phyloP scores from a whole-genome alignment of 1,140 invertebrate genomes.

The Ylistrum balloti region DNA sequence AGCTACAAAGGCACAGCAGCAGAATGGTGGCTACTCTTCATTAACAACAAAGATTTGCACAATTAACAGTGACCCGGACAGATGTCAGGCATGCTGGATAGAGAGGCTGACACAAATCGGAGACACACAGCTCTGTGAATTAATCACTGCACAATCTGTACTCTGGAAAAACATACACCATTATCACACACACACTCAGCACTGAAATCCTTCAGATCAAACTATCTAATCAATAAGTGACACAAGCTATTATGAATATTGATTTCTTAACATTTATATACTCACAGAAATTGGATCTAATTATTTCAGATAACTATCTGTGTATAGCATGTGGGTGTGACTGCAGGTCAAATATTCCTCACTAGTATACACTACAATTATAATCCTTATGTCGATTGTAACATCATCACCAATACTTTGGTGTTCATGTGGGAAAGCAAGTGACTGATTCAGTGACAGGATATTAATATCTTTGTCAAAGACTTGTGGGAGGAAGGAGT shows the following conservation, averaged over 20 bases:
- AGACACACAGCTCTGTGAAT: neutral
- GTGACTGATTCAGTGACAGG: neutral
- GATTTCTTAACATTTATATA: conserved; percentile 30
- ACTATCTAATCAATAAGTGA: conserved; percentile 19
- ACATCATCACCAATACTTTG: neutral
- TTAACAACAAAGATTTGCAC: conserved; percentile 8
- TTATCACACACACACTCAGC: conserved; percentile 37
- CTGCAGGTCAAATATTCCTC: neutral
- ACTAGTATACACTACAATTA: neutral
- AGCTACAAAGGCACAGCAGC: neutral
- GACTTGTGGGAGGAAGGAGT: conserved; percentile 29
- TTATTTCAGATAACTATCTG: conserved; percentile 29
- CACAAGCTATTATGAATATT: conserved; percentile 18
- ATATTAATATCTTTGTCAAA: neutral
- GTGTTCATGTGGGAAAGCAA: neutral
- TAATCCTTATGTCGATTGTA: neutral
- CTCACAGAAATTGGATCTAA: conserved; percentile 34
- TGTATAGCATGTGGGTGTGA: neutral
- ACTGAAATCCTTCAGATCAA: neutral
- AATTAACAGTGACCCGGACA: neutral
- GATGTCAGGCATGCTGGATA: conserved; percentile 22
- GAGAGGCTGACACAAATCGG: neutral
- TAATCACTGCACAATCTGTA: conserved; percentile 38
- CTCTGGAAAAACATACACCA: neutral
- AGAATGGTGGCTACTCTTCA: neutral